Evolutionary conservation across 2,888 invertebrate species (phyloP), one percentile per base, ranked within the genome.

Genomic region (Cantharis flavilabris): DNA sequence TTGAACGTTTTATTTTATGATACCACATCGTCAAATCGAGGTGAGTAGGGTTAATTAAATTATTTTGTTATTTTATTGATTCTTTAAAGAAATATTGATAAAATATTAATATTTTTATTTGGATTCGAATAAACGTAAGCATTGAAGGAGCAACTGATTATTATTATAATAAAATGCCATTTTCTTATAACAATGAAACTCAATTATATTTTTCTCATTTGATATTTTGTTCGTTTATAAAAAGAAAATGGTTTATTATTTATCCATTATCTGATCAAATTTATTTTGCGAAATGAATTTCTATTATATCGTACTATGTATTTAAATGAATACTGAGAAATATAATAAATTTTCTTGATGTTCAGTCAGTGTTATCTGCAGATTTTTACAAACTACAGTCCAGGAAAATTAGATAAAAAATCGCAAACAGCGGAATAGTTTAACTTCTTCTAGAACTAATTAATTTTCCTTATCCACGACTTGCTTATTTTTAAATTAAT

Each of bases 171-270:
- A 71, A 71, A 79, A 76, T 74, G 72, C 49, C 62, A 75, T 76
- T 76, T 72, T 72, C 62, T 73, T 75, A 62, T 70, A 79, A 79
- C 75, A 79, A 79, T 71, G 76, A 79, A 79, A 75, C 72, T 74
- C 74, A 74, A 79, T 79, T 76, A 76, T 70, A 74, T 76, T 72
- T 76, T 79, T 74, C 79, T 74, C 75, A 79, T 79, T 79, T 75
- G 70, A 63, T 75, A 76, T 76, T 49, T 76, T 79, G 72, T 71
- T 79, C 76, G 30, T 72, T 79, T 75, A 75, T 69, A 71, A 67
- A 79, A 79, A 72, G 75, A 76, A 76, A 75, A 74, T 74, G 71
- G 72, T 79, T 76, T 75, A 79, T 79, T 79, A 76, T 79, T 79
- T 76, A 79, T 75, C 75, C 76, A 76, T 67, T 67, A 67, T 49